phyloP scores from a whole-genome alignment of 2,797 vertebrate species.

The Zalophus californianus region DNA sequence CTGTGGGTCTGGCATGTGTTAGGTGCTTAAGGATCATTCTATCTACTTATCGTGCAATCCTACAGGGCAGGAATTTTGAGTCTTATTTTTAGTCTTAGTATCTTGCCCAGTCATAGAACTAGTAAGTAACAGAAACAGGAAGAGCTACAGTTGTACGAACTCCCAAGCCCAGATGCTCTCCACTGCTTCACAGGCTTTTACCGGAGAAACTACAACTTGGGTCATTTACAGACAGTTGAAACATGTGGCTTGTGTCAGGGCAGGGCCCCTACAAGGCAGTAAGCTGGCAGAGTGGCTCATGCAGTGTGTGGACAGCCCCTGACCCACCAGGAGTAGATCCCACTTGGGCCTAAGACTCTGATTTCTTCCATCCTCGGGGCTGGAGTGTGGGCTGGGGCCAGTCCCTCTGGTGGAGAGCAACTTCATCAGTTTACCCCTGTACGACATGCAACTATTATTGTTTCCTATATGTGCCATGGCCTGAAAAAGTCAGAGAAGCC shows the following conservation, averaged over 20 bases:
- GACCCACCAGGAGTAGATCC: background rate
- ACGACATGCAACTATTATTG: background rate
- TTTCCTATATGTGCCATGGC: background rate
- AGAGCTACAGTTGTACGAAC: background rate
- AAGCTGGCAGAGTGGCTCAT: background rate
- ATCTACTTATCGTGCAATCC: background rate
- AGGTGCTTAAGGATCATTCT: background rate
- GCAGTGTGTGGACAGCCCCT: background rate
- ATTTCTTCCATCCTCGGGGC: background rate
- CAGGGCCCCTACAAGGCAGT: too few relatives aligned
- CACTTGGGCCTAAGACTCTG: background rate
- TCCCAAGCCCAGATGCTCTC: background rate
- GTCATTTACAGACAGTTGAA: background rate
- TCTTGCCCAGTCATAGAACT: background rate
- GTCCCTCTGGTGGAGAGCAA: background rate
- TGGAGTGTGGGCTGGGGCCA: background rate
- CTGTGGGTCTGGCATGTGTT: background rate
- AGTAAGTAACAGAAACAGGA: background rate
- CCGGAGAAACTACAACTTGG: background rate
- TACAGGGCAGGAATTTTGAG: background rate
- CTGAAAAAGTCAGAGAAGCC: background rate
- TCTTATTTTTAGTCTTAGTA: background rate
- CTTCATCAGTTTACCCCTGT: background rate
- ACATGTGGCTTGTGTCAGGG: background rate
- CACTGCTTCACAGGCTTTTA: background rate